A percentile compares a stretch with the other conserved stretches of the same genome.
Conservation (phyloP, 92 coral and sea anemone genomes). For the Zoanthus solanderi region DNA sequence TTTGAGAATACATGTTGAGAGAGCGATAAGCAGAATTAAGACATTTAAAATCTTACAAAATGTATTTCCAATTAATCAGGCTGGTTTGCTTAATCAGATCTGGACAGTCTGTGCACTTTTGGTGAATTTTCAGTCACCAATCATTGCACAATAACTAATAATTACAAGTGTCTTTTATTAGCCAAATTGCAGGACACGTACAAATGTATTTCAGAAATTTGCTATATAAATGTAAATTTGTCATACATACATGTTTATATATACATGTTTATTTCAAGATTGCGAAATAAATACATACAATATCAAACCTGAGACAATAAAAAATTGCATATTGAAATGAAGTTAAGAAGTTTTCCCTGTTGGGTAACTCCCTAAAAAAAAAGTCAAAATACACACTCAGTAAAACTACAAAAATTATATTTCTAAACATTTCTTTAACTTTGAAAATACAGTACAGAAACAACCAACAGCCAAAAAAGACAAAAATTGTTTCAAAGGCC, state of each 20-base stretch:
- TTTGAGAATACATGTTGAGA: neutral
- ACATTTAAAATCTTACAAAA: conserved; percentile 1
- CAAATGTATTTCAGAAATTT: neutral
- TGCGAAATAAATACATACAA: no score
- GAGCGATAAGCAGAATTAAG: conserved; percentile 6
- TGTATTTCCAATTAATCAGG: no score
- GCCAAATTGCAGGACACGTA: neutral
- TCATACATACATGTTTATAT: neutral
- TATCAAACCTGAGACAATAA: no score
- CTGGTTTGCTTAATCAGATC: no score
- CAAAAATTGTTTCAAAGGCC: neutral
- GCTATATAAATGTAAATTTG: neutral
- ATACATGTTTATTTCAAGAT: no score
- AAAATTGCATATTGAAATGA: no score
- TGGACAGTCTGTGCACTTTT: conserved; percentile 6
- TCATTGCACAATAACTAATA: conserved; percentile 26
- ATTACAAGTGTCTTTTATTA: neutral
- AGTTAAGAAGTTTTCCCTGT: no score
- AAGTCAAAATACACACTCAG: no score
- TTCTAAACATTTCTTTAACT: neutral
- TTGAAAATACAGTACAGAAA: neutral
- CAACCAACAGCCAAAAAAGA: neutral
- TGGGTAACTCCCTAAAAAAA: no score
- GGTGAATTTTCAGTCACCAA: conserved; percentile 35
- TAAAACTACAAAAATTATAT: no score